Conservation (phyloP, 2,113 vertebrate genomes). For the Solea senegalensis region DNA sequence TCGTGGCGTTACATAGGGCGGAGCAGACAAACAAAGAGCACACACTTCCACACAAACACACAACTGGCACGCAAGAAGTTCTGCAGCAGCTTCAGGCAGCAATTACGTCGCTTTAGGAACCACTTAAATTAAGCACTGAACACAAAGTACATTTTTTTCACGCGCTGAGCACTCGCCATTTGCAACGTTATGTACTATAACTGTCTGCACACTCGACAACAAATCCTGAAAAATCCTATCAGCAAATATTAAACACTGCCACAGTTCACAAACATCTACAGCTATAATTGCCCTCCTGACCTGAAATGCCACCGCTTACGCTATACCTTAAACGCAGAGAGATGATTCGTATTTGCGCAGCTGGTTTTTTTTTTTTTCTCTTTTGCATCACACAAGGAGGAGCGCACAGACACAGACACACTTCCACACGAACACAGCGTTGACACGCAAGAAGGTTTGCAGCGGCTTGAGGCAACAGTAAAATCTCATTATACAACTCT, state of each 20-base stretch:
- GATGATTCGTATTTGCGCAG: neutral
- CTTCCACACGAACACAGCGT: conserved; percentile 20
- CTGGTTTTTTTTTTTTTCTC: neutral
- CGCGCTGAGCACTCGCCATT: no score
- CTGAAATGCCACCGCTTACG: no score
- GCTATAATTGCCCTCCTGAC: neutral
- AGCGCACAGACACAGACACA: neutral
- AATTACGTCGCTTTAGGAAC: no score
- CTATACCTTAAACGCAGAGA: neutral
- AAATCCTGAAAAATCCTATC: conserved; percentile 11
- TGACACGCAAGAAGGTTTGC: conserved; percentile 19
- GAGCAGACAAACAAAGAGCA: no score
- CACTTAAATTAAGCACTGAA: no score
- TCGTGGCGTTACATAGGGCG: no score
- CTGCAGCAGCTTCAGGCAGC: no score
- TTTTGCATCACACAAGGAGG: neutral
- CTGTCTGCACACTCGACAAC: neutral
- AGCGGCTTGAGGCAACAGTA: conserved; percentile 23
- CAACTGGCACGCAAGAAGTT: no score
- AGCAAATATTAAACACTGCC: neutral
- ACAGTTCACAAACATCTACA: neutral
- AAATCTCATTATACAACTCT: conserved; percentile 26
- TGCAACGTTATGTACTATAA: neutral
- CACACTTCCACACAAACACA: no score
- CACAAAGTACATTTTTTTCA: no score